Conservation (phyloP, 2,113 vertebrate genomes). For the Chelonoidis abingdonii region DNA sequence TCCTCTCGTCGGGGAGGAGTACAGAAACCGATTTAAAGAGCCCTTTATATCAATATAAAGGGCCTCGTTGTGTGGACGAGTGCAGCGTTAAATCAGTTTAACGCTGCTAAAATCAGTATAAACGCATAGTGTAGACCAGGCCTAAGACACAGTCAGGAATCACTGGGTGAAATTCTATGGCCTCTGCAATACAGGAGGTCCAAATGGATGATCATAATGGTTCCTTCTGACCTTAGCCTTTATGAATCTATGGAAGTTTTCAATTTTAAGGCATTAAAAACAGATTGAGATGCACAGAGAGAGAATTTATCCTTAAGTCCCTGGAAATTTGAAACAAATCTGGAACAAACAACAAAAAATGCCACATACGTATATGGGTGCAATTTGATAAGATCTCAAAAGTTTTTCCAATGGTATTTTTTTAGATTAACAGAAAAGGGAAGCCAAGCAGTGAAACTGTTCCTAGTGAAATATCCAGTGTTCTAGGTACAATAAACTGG, state of each 20-base stretch:
- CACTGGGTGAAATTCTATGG: neutral
- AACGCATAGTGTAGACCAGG: too few species aligned
- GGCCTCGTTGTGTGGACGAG: too few species aligned
- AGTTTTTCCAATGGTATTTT: neutral
- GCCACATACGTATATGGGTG: neutral
- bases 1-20: too few species aligned
- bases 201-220: neutral
- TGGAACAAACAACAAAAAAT: neutral
- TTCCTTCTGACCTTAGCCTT: neutral
- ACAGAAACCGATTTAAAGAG: too few species aligned
- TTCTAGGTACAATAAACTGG: neutral
- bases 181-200: neutral
- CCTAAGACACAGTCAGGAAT: neutral
- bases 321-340: neutral
- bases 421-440: neutral
- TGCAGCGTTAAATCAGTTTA: too few species aligned
- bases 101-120: too few species aligned
- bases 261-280: slow-evolving; percentile 14
- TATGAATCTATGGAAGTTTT: slow-evolving; percentile 1
- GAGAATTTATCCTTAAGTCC: slow-evolving; percentile 37
- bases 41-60: too few species aligned
- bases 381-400: neutral
- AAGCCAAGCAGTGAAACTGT: slow-evolving; percentile 1
- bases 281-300: neutral
- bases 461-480: neutral